Evolutionary conservation across 2,797 vertebrate genomes (phyloP), one percentile per base, ranked within the genome.

Genomic region (Sus cebifrons): DNA sequence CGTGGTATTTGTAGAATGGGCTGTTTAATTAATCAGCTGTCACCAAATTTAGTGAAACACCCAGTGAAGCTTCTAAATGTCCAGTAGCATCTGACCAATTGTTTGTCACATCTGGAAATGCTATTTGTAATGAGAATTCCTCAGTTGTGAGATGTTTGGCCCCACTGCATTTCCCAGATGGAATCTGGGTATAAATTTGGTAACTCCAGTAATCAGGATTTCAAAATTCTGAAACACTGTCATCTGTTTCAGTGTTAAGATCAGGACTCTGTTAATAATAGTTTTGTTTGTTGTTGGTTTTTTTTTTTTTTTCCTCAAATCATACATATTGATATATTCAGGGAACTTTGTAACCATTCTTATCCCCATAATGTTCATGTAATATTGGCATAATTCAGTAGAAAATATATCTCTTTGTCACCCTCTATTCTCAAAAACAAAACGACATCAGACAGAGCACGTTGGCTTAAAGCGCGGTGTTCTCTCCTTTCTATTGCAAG

Each of bases 21-120:
- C 8, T 77, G 85, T 75, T 75, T 68, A 92, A 56, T 93, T 83
- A 86, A 90, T 75, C 49, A 83, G 17, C 8, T 86, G 12, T 64
- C 49, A 70, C 36, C n/a, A 93, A 86, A 87, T 79, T 89, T 79
- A 92, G 14, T 44, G 20, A 67, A 58, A 90, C 83, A 29, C n/a
- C 18, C 27, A 85, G 11, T 6, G 58, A 93, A 23, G 4, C n/a
- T 78, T 96, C 78, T 77, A 87, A 86, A 65, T 67, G n/a, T 73
- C 78, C 89, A 83, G 52, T 60, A 88, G 58, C 49, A 56, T 83
- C 60, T 93, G 58, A 82, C 6, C 17, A 83, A 29, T n/a, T 32
- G 20, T 44, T 74, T 91, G 40, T 60, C 73, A 71, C 16, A 40
- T 60, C 36, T 94, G 0, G 52, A 58, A 84, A 86, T 71, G 86